Conservation (phyloP, 2,113 vertebrate genomes). For the Aegithalos caudatus region DNA sequence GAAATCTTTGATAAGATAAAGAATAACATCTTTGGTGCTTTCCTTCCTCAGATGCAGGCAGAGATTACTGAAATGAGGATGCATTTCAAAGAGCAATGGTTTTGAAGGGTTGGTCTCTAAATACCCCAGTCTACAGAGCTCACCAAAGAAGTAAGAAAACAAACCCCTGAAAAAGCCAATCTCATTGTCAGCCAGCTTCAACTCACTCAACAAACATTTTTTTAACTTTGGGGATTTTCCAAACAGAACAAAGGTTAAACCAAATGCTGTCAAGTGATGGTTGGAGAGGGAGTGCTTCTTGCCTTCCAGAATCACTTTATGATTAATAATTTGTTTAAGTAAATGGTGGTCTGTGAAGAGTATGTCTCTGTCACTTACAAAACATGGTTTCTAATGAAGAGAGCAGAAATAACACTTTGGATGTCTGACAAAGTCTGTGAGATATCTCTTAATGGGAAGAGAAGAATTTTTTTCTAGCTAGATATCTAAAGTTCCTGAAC, state of each 20-base stretch:
- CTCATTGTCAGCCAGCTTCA: not conserved
- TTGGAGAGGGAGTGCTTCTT: not conserved
- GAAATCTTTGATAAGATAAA: not conserved
- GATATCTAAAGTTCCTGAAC: conserved; percentile 18
- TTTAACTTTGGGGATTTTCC: not conserved
- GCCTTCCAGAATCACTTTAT: not conserved
- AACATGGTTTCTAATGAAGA: not conserved
- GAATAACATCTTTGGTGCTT: not conserved
- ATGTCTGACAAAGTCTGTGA: conserved; percentile 22
- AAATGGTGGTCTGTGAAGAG: not conserved
- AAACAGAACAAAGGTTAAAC: not conserved
- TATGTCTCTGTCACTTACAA: not conserved
- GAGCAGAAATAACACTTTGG: not conserved
- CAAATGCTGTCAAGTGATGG: not conserved
- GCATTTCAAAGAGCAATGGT: not conserved
- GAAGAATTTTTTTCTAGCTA: not conserved
- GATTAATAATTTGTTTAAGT: conserved; percentile 21
- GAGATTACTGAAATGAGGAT: not conserved
- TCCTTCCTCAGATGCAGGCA: not conserved
- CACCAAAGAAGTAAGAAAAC: not conserved
- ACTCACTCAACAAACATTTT: not conserved
- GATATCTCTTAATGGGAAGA: not conserved
- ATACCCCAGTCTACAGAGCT: not conserved
- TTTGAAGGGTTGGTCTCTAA: not conserved
- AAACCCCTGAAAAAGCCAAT: not conserved